These are phyloP conservation scores for Choloepus hoffmanni DNA, from an alignment of 2,113 vertebrate species.

Conservation along the genomic window DNA sequence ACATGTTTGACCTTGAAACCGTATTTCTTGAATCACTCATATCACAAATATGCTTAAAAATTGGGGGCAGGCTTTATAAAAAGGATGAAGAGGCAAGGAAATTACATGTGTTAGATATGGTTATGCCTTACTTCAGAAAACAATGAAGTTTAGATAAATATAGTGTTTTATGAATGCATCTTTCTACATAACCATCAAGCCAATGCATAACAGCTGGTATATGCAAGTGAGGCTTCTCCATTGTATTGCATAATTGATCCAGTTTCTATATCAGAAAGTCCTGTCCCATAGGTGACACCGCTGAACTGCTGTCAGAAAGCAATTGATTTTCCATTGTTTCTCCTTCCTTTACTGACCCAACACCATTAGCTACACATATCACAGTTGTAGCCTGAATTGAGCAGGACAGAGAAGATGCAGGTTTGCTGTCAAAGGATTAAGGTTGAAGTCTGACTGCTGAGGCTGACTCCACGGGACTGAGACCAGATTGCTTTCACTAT, in stretches of 20 bases:
- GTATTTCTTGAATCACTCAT: not conserved
- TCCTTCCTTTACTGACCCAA: not conserved
- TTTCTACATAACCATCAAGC: not conserved
- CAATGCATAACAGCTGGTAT: not conserved
- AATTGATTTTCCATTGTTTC: not conserved
- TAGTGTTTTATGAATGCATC: fast-evolving
- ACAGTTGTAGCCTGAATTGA: not conserved
- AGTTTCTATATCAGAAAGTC: not conserved
- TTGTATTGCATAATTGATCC: not conserved
- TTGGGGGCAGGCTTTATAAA: not conserved
- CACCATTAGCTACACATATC: not conserved
- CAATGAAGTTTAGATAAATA: not conserved
- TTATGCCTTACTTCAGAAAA: not conserved
- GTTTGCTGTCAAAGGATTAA: not conserved
- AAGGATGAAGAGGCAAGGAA: not conserved
- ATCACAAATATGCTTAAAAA: not conserved
- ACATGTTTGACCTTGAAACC: not conserved
- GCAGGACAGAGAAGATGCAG: not conserved
- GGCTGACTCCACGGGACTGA: not conserved
- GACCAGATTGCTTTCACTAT: not conserved
- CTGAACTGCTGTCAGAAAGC: not conserved
- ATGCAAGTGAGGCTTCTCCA: not conserved
- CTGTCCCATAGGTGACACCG: not conserved
- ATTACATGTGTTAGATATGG: not conserved
- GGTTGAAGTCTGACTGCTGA: not conserved